A percentile compares a stretch with the other conserved stretches of the same genome.
Evolutionary conservation across 2,113 vertebrate genomes (phyloP).

Genomic region (Narcine bancroftii): DNA sequence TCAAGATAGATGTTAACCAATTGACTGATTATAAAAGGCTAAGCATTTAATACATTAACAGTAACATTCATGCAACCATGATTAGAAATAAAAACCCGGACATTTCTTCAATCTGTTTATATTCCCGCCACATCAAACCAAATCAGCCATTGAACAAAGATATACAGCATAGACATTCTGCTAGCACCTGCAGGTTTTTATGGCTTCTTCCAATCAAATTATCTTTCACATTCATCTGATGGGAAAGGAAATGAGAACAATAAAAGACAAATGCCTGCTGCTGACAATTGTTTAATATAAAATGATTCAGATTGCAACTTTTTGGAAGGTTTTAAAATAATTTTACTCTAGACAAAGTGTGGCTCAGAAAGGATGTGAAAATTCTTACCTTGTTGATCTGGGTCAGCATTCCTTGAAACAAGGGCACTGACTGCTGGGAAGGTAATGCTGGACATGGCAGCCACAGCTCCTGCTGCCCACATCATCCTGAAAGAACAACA

Average conservation of each 20-base stretch:
- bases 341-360: background rate
- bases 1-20: background rate
- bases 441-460: slow-evolving; percentile 86
- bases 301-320: background rate
- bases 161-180: background rate
- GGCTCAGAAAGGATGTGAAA: background rate
- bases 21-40: background rate
- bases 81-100: too few species aligned
- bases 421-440: slow-evolving; percentile 79
- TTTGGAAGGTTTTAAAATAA: background rate
- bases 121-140: too few species aligned
- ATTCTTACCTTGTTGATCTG: slow-evolving; percentile 74
- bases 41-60: too few species aligned
- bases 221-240: background rate
- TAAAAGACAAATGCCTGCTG: background rate
- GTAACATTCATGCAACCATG: too few species aligned
- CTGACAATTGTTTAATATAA: too few species aligned
- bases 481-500: slow-evolving; percentile 68
- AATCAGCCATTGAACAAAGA: too few species aligned
- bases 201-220: background rate
- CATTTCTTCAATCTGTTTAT: too few species aligned
- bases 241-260: background rate
- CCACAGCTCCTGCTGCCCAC: slow-evolving; percentile 81
- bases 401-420: slow-evolving; percentile 76
- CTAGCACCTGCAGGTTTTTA: background rate